Base-by-base conservation (phyloP, 2,888 invertebrate species). In the Didymodactylos carnosus region DNA sequence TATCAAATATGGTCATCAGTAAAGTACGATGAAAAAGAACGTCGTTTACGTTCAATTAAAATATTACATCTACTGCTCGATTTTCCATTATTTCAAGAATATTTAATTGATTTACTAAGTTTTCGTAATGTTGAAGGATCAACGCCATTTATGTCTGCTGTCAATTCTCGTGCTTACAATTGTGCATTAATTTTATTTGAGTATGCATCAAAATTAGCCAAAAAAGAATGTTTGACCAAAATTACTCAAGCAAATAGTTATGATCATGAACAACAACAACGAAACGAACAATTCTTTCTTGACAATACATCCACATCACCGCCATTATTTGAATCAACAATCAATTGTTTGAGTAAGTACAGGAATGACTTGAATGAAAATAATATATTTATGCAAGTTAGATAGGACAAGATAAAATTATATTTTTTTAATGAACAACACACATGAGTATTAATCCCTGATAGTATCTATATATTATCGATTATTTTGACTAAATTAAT, bases 121-220 rank as follows among this genome's bases (percentile, higher is more conserved):
- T 76, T 75, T 80, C 91, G 91, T 83, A 97, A 98, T 83, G 90
- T 92, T 0, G 90, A 92, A 83, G 97, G 97, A 0, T 92, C 92
- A 81, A 99, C 98, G 0, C 94, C 98, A 0, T 89, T 99, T 80
- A 97, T 97, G 94, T 87, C 92, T 71, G 93, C 97, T 0, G 92
- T 98, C 10, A 88, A 91, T 10, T 89, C 90, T 73, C 88, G 97
- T 4, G 93, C 95, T 0, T 99, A 98, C 84, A 90, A 90, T 73
- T 95, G 95, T 0, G 97, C 94, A 0, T 85, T 92, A 1, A 88
- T 90, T 71, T 84, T 99, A 13, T 86, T 97, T 77, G 92, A 94
- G 79, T 88, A 91, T 1, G 91, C 83, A 39, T 79, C 81, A 76
- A 79, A 77, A 29, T 72, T 78, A 78, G 27, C 76, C 78, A 23